Conservation (phyloP, 2,113 vertebrate genomes). For the Cyphomyrus discorhynchus region DNA sequence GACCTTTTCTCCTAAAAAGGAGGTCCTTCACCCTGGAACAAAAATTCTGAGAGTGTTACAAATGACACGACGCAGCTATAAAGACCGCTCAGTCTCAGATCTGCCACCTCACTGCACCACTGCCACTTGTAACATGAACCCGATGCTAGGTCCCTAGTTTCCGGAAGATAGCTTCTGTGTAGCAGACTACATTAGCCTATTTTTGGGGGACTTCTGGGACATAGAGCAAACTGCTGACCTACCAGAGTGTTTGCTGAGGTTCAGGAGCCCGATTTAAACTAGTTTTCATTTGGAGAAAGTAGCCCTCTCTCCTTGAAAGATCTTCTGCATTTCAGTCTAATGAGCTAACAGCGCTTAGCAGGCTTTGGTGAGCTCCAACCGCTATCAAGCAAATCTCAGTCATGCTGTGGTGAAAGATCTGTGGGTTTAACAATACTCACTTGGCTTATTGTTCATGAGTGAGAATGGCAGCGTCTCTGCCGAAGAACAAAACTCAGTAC, state of each 20-base stretch:
- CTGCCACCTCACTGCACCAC: neutral
- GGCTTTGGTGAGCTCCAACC: neutral
- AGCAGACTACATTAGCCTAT: neutral
- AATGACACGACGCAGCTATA: neutral
- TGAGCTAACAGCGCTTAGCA: neutral
- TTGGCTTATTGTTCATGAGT: neutral
- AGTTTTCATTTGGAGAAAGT: neutral
- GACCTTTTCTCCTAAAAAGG: neutral
- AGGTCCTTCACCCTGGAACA: neutral
- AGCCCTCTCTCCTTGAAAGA: neutral
- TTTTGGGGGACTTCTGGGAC: neutral
- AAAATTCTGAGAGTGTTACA: neutral
- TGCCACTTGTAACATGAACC: neutral
- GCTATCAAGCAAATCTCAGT: neutral
- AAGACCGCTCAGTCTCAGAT: too few species aligned
- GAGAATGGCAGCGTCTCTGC: neutral
- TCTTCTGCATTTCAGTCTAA: neutral
- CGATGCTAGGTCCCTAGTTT: neutral
- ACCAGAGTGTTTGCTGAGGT: neutral
- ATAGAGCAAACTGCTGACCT: neutral
- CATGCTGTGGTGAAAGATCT: neutral
- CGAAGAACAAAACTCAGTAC: neutral
- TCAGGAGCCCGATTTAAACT: neutral
- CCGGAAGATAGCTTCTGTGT: neutral
- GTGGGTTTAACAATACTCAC: neutral